A percentile compares a stretch with the other conserved stretches of the same genome.
Evolutionary conservation across 2,113 vertebrate species (phyloP).

Genomic region (Turnix velox): DNA sequence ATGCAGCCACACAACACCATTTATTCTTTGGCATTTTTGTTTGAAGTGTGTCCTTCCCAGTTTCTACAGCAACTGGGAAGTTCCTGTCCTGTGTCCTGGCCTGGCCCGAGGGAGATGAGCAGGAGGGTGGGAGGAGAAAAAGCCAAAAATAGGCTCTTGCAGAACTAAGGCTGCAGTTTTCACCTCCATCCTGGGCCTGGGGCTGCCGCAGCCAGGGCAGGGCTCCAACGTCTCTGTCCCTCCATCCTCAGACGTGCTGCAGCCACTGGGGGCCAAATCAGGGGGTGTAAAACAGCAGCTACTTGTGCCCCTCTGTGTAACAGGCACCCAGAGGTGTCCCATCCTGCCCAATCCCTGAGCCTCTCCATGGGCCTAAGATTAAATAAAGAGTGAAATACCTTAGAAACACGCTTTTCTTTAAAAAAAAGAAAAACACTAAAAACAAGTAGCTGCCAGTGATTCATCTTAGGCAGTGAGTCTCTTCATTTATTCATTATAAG

Average conservation of each 20-base stretch:
- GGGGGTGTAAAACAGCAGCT: not conserved
- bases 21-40: not conserved
- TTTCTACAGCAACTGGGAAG: slow-evolving; percentile 49
- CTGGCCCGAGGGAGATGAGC: not conserved
- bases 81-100: not conserved
- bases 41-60: slow-evolving; percentile 39
- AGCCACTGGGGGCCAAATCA: not conserved
- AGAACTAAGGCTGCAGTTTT: not conserved
- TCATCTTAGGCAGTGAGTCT: not conserved
- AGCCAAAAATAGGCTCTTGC: not conserved
- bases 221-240: not conserved
- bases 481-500: slow-evolving; percentile 50
- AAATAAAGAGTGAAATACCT: not conserved
- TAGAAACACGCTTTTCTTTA: not conserved
- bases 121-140: not conserved
- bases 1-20: not conserved
- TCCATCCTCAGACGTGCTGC: accelerated
- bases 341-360: not conserved
- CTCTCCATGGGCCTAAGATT: not conserved
- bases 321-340: not conserved
- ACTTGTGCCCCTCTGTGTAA: not conserved
- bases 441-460: not conserved
- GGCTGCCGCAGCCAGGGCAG: not conserved
- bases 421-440: not conserved
- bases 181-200: accelerated